Evolutionary conservation across 2,113 vertebrate genomes (phyloP).

Genomic region (Peromyscus californicus): DNA sequence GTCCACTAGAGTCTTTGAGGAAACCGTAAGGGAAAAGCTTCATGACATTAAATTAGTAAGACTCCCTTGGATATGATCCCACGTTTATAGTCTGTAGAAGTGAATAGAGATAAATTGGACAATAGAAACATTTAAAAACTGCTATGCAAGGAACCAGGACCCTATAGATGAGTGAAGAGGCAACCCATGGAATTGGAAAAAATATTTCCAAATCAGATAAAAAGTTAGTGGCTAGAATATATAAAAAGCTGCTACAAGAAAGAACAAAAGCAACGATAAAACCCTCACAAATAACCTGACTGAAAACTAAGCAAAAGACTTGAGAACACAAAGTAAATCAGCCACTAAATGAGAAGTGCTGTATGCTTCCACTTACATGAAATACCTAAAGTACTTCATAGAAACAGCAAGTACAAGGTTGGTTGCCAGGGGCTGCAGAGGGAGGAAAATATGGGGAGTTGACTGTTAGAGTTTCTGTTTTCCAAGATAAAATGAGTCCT

Average conservation of each 20-base stretch:
- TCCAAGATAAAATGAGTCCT: background rate
- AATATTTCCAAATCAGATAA: background rate
- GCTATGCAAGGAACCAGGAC: background rate
- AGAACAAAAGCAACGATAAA: background rate
- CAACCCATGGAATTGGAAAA: background rate
- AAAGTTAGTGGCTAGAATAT: background rate
- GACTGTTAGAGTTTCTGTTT: background rate
- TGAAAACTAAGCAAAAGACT: background rate
- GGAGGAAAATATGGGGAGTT: background rate
- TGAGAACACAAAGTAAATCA: background rate
- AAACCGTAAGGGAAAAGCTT: background rate
- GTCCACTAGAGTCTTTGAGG: background rate
- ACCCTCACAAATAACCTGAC: background rate
- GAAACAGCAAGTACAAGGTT: background rate
- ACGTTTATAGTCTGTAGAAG: background rate
- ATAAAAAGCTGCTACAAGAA: background rate
- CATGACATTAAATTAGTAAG: background rate
- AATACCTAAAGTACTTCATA: background rate
- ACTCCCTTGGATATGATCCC: background rate
- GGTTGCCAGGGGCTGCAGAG: background rate
- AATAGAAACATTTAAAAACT: constrained; percentile 21
- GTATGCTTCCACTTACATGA: background rate
- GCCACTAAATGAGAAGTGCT: background rate
- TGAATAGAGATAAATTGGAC: background rate
- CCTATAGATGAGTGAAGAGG: background rate